These are phyloP conservation scores for Caenorhabditis afra DNA, from an alignment of 2,888 invertebrate genomes.

Conservation along the genomic window DNA sequence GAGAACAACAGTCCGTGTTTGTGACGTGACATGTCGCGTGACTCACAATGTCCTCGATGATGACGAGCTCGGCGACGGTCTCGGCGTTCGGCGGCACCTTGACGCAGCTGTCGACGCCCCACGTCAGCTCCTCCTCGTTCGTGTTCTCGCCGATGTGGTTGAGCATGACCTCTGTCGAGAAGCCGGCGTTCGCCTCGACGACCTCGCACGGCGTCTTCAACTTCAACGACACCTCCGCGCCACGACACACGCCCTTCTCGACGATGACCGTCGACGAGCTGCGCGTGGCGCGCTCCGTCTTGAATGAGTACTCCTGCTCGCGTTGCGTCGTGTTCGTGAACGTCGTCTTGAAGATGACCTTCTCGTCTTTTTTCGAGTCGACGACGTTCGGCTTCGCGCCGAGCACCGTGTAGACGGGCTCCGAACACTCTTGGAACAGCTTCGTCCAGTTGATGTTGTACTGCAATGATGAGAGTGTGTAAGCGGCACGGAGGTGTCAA, in stretches of 20 bases:
- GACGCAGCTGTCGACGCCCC: constrained; percentile 81
- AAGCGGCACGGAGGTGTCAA: constrained; percentile 51
- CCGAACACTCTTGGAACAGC: constrained; percentile 80
- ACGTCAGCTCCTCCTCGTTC: constrained; percentile 79
- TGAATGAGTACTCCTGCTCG: constrained; percentile 81
- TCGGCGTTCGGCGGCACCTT: constrained; percentile 80
- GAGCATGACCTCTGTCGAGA: constrained; percentile 81
- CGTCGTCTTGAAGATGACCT: constrained; percentile 79
- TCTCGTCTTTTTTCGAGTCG: constrained; percentile 70
- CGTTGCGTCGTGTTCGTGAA: constrained; percentile 81
- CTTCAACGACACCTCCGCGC: constrained; percentile 78
- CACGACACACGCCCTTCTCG: constrained; percentile 71
- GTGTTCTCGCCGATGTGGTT: constrained; percentile 81
- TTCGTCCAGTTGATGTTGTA: constrained; percentile 81
- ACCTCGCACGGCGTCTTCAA: constrained; percentile 81
- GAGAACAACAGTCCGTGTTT: neutral
- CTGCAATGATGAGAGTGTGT: constrained; percentile 63
- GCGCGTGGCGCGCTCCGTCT: constrained; percentile 81
- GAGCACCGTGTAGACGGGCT: constrained; percentile 74
- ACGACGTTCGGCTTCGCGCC: constrained; percentile 61
- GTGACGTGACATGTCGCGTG: neutral
- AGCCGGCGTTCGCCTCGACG: constrained; percentile 82
- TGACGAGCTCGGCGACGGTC: constrained; percentile 81
- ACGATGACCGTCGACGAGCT: constrained; percentile 80
- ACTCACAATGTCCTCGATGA: constrained; percentile 78